Evolutionary conservation across 2,888 invertebrate species (phyloP).

Genomic region (Luffia ferchaultella): DNA sequence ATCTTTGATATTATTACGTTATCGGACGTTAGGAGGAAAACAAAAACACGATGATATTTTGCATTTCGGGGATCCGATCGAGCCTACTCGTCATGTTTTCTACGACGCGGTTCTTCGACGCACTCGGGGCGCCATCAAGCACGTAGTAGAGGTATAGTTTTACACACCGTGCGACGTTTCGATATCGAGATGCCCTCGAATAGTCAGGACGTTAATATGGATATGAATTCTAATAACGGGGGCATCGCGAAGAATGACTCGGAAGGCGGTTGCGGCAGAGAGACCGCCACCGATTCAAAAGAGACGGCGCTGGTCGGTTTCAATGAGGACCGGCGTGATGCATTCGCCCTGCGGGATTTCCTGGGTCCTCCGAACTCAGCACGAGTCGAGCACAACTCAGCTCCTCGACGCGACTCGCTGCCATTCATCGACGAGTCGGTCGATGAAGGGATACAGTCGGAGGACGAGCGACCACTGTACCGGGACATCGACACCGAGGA

Average conservation of each 20-base stretch:
- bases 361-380: constrained; percentile 26
- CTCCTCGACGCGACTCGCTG: constrained; percentile 27
- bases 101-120: not conserved
- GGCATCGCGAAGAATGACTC: constrained; percentile 30
- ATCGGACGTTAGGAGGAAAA: too few species aligned
- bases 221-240: constrained; percentile 43
- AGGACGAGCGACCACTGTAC: constrained; percentile 33
- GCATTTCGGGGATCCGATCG: not conserved
- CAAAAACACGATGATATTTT: not conserved
- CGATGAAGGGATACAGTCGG: constrained; percentile 34
- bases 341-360: constrained; percentile 48
- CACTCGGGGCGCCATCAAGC: not conserved
- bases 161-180: not conserved
- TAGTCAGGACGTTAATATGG: constrained; percentile 50
- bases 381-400: constrained; percentile 21
- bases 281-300: constrained; percentile 18
- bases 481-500: constrained; percentile 47
- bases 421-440: constrained; percentile 48
- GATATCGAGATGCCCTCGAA: constrained; percentile 43
- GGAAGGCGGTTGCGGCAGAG: constrained; percentile 25
- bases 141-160: not conserved
- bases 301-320: constrained; percentile 26
- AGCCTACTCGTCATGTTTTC: not conserved
- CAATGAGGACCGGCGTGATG: constrained; percentile 39
- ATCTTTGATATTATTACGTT: too few species aligned